phyloP scores from a whole-genome alignment of 2,888 invertebrate species.

The Sinhomidia bicolor region DNA sequence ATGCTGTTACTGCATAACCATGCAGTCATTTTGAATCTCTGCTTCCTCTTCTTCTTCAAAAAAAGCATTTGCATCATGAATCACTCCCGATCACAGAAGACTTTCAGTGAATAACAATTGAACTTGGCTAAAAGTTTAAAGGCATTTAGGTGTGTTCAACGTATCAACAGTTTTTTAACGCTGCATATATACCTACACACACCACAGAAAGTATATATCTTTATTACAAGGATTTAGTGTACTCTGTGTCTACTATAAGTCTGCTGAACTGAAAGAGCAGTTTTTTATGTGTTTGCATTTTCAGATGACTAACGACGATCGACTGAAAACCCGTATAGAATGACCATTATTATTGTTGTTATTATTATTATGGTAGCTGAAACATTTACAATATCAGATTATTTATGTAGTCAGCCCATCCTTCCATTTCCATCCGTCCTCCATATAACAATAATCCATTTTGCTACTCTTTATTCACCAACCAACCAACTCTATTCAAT shows the following conservation, averaged over 20 bases:
- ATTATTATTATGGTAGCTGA: not conserved
- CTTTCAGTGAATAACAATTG: no score
- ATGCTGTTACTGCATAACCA: not conserved
- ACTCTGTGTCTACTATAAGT: no score
- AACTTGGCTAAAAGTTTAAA: no score
- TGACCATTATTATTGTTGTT: not conserved
- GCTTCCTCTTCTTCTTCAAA: slow-evolving; percentile 24
- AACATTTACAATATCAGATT: not conserved
- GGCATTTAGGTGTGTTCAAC: no score
- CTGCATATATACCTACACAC: no score
- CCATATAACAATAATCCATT: not conserved
- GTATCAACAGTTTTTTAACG: no score
- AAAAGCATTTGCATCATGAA: not conserved
- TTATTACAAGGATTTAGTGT: no score
- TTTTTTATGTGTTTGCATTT: no score
- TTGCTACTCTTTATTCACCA: slow-evolving; percentile 4
- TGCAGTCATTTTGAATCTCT: not conserved
- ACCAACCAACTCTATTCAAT: no score
- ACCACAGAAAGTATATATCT: no score
- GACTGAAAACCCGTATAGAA: not conserved
- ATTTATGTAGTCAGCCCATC: slow-evolving; percentile 22
- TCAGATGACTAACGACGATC: not conserved
- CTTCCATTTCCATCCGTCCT: not conserved
- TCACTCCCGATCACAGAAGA: no score
- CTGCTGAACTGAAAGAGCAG: no score